Evolutionary conservation across 2,888 invertebrate genomes (phyloP).

Genomic region (Macrosoma leucophasiata): DNA sequence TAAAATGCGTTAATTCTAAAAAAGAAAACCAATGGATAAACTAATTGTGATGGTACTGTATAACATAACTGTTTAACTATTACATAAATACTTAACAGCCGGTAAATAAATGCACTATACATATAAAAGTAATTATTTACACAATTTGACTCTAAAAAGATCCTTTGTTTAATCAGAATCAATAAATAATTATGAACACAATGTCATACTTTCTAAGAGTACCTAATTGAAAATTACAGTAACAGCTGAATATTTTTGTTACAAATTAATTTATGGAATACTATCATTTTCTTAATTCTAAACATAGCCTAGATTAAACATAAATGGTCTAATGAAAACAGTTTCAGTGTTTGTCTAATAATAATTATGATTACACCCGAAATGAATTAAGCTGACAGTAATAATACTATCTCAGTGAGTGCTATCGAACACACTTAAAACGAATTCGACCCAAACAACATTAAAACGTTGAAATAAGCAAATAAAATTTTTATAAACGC

Average conservation of each 20-base stretch:
- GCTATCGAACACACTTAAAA: too few species aligned
- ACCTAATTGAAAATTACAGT: constrained; percentile 6
- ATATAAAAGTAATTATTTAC: constrained; percentile 62
- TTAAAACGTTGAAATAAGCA: too few species aligned
- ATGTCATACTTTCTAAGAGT: constrained; percentile 36
- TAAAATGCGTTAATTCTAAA: too few species aligned
- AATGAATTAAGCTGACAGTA: too few species aligned
- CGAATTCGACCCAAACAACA: too few species aligned
- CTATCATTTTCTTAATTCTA: constrained; percentile 52
- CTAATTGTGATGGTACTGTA: constrained; percentile 43
- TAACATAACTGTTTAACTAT: constrained; percentile 34
- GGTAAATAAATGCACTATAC: constrained; percentile 68
- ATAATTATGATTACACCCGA: too few species aligned
- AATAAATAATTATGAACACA: constrained; percentile 58
- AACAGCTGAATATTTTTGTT: constrained; percentile 20
- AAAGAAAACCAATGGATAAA: too few species aligned
- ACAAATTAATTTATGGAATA: constrained; percentile 47
- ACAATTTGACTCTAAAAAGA: constrained; percentile 41
- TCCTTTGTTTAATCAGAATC: constrained; percentile 37
- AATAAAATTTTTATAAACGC: too few species aligned
- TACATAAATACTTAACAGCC: constrained; percentile 64
- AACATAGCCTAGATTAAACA: constrained; percentile 41
- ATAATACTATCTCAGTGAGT: too few species aligned
- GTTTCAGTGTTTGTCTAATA: constrained; percentile 23
- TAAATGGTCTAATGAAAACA: too few species aligned